Base-by-base conservation (phyloP, 2,113 vertebrate species). In the human (Homo sapiens) region DNA sequence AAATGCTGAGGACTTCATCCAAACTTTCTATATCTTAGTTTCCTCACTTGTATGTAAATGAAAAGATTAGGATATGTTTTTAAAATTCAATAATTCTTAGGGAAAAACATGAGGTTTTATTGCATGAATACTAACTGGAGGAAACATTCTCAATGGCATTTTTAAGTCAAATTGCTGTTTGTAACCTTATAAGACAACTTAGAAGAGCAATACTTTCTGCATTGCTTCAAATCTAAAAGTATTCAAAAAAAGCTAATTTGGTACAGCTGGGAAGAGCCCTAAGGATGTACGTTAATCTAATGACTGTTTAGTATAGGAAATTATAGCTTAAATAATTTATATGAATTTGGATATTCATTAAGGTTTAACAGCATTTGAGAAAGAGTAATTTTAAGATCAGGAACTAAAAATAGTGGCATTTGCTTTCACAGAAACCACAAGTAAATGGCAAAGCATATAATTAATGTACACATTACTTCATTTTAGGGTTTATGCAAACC, bases 251-350 rank as follows among this genome's bases (percentile, higher is more conserved):
- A 96, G 88, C 84, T 97, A 96, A 98, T 96, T 97, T 97, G 88
- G 73, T 93, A 97, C 94, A 98, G 95, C 97, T 98, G 97, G 93
- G 93, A 92, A 92, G 96, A 95, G 59, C 92, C 93, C 76, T 92
- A 94, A 97, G 89, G 95, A 95, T 97, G 72, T 94, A 97, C 97
- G 96, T 97, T 97, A 97, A 97, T 96, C 88, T 98, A 98, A 98
- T 97, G 96, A 97, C 97, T 98, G 92, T 97, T 98, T 97, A 95
- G 96, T 93, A 91, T 90, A 94, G 88, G 66, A 97, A 98, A 98
- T 98, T 97, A 96, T 84, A 98, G 94, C 82, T 98, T 98, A 97
- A 98, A 98, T 98, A 98, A 98, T 97, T 91, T 96, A 97, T 96
- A 89, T 82, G 92, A 90, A 95, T 95, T 92, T 94, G 85, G 72